Evolutionary conservation across 1,140 invertebrate genomes (phyloP).

Genomic region (Caerostris extrusa): DNA sequence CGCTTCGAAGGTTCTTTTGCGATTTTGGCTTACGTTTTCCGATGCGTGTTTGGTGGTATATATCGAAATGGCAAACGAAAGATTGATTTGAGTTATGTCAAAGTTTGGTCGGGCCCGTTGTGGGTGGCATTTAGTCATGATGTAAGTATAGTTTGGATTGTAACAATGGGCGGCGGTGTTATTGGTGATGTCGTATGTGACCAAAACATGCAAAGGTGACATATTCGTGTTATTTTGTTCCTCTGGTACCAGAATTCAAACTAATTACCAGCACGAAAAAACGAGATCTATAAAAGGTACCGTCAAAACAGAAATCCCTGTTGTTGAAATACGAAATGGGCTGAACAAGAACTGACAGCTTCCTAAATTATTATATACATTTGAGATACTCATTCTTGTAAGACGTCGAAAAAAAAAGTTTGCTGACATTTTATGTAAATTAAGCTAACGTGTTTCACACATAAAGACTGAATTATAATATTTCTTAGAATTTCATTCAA

Average conservation of each 20-base stretch:
- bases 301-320: neutral
- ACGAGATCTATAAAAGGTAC: neutral
- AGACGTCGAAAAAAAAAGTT: too few species aligned
- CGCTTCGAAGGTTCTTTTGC: neutral
- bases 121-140: constrained; percentile 16
- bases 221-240: neutral
- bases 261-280: neutral
- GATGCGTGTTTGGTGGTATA: neutral
- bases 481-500: too few species aligned
- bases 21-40: neutral
- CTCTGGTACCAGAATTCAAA: too few species aligned
- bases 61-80: neutral
- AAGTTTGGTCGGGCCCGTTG: neutral
- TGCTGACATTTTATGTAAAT: too few species aligned
- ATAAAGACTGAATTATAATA: too few species aligned
- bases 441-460: too few species aligned
- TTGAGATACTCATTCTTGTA: too few species aligned
- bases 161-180: neutral
- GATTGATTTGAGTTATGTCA: constrained; percentile 39
- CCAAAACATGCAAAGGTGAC: constrained; percentile 5
- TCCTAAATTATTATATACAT: too few species aligned
- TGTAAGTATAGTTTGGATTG: neutral
- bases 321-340: too few species aligned
- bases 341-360: too few species aligned
- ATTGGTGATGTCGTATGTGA: neutral